Conservation (phyloP, 1,140 invertebrate genomes). For the Melitaea cinxia region DNA sequence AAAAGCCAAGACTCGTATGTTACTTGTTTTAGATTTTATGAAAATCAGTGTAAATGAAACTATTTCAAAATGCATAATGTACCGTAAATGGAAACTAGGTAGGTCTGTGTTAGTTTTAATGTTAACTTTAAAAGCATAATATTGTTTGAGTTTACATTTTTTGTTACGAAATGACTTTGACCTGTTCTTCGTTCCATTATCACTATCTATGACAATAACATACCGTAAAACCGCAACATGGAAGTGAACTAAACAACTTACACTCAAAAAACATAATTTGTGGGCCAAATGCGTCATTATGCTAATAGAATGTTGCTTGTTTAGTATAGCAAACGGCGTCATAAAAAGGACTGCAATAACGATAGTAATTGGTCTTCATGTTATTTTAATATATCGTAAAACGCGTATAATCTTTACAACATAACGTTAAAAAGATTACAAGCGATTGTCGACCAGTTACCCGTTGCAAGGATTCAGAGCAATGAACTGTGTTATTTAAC, state of each 20-base stretch:
- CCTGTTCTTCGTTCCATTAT: slow-evolving; percentile 61
- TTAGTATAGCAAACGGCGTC: slow-evolving; percentile 48
- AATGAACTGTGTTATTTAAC: slow-evolving; percentile 42
- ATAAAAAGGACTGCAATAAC: slow-evolving; percentile 1
- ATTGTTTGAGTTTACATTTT: not conserved
- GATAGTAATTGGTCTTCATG: not conserved
- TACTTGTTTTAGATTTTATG: too few relatives aligned
- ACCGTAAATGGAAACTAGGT: too few relatives aligned
- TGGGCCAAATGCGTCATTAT: slow-evolving; percentile 70
- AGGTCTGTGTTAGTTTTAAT: too few relatives aligned
- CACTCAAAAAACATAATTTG: slow-evolving; percentile 52
- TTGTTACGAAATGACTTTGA: slow-evolving; percentile 58
- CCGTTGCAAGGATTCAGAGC: slow-evolving; percentile 63
- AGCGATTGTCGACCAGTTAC: slow-evolving; percentile 47
- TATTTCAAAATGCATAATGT: too few relatives aligned
- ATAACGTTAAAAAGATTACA: slow-evolving; percentile 64
- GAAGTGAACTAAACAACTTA: slow-evolving; percentile 50
- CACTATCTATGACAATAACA: slow-evolving; percentile 45
- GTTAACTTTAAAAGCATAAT: not conserved
- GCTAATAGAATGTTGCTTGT: slow-evolving; percentile 70
- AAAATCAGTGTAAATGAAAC: too few relatives aligned
- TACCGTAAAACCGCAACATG: slow-evolving; percentile 67
- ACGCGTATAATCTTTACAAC: slow-evolving; percentile 16
- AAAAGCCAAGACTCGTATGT: too few relatives aligned
- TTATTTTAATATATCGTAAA: slow-evolving; percentile 9